phyloP scores from a whole-genome alignment of 2,888 invertebrate species.

The Athalia rosae region DNA sequence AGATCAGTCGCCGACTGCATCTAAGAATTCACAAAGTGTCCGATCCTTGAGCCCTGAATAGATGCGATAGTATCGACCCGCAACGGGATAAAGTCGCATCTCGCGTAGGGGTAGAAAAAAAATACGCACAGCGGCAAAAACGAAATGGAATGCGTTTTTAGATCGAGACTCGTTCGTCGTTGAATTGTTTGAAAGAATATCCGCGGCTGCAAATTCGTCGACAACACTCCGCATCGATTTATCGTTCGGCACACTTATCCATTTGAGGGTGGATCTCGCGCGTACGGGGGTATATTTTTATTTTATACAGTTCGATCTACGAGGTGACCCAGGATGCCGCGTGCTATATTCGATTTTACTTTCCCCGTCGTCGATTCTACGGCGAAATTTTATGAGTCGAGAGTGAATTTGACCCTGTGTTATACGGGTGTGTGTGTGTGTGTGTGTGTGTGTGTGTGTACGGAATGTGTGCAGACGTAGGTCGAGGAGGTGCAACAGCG shows the following conservation, averaged over 20 bases:
- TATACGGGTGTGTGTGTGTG: too few relatives aligned
- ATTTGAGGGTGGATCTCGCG: neutral
- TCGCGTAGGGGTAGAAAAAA: too few relatives aligned
- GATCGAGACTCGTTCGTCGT: too few relatives aligned
- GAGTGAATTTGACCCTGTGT: conserved; percentile 40
- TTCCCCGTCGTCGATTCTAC: conserved; percentile 24
- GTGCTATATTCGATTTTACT: conserved; percentile 31
- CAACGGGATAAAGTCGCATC: neutral
- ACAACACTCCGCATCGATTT: too few relatives aligned
- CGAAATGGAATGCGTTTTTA: too few relatives aligned
- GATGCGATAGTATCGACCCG: neutral
- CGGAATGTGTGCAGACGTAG: neutral
- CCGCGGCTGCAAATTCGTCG: too few relatives aligned
- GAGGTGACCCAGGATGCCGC: conserved; percentile 15
- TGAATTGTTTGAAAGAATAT: too few relatives aligned
- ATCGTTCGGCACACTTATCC: too few relatives aligned
- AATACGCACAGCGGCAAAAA: too few relatives aligned
- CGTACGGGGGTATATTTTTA: neutral
- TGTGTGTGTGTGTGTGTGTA: too few relatives aligned
- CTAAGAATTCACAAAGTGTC: neutral
- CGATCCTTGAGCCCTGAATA: neutral
- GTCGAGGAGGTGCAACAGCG: conserved; percentile 5
- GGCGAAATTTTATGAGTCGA: conserved; percentile 33
- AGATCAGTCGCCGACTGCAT: neutral
- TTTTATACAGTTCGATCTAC: neutral